Evolutionary conservation across 2,797 vertebrate species (phyloP).

Genomic region (Saxicola maurus): DNA sequence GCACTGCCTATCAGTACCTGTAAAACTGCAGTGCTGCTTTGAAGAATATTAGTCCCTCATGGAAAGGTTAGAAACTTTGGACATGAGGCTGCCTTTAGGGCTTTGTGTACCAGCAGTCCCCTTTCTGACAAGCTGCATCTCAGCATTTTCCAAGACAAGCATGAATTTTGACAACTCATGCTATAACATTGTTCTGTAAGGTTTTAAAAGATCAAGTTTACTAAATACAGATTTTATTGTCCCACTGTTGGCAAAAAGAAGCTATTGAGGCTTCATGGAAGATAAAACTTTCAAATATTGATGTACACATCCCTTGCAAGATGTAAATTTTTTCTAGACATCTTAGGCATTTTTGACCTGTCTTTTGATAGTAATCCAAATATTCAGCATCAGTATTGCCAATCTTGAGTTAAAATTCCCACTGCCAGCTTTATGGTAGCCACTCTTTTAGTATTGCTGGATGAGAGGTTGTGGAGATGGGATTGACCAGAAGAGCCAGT

Average conservation of each 20-base stretch:
- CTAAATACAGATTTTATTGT: neutral
- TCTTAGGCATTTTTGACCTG: neutral
- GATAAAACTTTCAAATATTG: neutral
- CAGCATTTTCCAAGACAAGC: neutral
- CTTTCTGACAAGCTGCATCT: neutral
- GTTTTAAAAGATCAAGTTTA: neutral
- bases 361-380: neutral
- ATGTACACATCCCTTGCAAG: neutral
- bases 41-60: neutral
- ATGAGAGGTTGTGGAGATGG: neutral
- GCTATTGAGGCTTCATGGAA: neutral
- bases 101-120: neutral
- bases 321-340: neutral
- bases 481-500: rapidly evolving
- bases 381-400: neutral
- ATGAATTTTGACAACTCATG: neutral
- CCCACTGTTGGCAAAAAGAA: neutral
- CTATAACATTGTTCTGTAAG: neutral
- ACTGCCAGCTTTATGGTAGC: neutral
- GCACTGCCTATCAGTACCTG: neutral
- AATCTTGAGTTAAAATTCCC: neutral
- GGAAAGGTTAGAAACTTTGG: neutral
- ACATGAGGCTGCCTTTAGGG: neutral
- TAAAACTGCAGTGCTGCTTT: neutral
- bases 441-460: neutral